Evolutionary conservation across 2,797 vertebrate genomes (phyloP).

Genomic region (Esox masquinongy): DNA sequence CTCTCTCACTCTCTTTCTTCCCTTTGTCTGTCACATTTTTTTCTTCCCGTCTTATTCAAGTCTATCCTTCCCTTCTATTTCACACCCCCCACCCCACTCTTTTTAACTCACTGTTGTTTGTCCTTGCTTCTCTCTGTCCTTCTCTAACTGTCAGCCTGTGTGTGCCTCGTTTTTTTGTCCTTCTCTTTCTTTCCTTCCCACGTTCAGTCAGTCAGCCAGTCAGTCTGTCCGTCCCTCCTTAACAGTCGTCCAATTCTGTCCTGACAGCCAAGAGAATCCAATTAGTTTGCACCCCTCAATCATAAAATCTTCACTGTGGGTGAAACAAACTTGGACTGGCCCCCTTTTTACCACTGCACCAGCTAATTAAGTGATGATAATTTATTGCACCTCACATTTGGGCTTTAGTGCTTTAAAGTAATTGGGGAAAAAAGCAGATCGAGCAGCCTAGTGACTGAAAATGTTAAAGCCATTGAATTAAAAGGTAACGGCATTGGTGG

Average conservation of each 20-base stretch:
- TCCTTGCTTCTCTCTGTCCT: background rate
- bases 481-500: slow-evolving; percentile 47
- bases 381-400: slow-evolving; percentile 70
- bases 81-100: background rate
- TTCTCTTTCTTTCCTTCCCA: slow-evolving; percentile 16
- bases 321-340: slow-evolving; percentile 71
- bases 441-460: slow-evolving; percentile 55
- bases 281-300: slow-evolving; percentile 73
- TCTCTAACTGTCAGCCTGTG: slow-evolving; percentile 4
- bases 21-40: slow-evolving; percentile 26
- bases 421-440: slow-evolving; percentile 51
- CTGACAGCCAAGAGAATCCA: slow-evolving; percentile 64
- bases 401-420: slow-evolving; percentile 69
- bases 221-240: slow-evolving; percentile 35
- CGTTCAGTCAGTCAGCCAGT: slow-evolving; percentile 11
- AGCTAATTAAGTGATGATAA: slow-evolving; percentile 72
- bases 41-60: background rate
- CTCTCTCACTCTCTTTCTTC: slow-evolving; percentile 2
- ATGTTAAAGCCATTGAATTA: slow-evolving; percentile 63
- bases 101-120: slow-evolving; percentile 10
- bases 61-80: background rate
- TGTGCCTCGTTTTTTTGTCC: slow-evolving; percentile 15
- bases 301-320: slow-evolving; percentile 66
- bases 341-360: slow-evolving; percentile 55
- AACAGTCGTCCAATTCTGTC: slow-evolving; percentile 52